These are phyloP conservation scores for Riparia riparia DNA, from an alignment of 2,113 vertebrate genomes.

Conservation along the genomic window DNA sequence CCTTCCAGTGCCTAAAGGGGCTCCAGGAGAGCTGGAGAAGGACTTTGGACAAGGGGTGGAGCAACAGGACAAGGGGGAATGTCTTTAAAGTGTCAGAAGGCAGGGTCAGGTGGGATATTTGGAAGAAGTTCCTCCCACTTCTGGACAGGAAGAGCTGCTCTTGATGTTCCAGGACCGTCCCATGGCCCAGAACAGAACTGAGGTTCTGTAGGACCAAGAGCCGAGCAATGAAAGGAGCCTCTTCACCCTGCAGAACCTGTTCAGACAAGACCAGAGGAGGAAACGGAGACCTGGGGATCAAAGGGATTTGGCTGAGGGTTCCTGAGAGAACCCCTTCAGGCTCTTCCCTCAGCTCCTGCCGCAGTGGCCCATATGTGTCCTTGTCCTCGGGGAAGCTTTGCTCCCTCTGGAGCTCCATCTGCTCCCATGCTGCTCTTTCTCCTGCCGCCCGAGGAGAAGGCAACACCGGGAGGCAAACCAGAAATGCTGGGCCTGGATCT, in stretches of 20 bases:
- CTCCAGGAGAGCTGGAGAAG: neutral
- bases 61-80: rapidly evolving
- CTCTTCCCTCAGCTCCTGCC: neutral
- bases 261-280: neutral
- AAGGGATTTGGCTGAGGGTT: neutral
- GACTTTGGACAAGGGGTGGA: neutral
- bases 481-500: neutral
- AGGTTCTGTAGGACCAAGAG: neutral
- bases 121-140: neutral
- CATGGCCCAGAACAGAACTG: rapidly evolving
- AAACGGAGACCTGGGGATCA: neutral
- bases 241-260: rapidly evolving
- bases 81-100: neutral
- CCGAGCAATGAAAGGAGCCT: neutral
- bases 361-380: neutral
- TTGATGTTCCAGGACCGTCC: neutral
- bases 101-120: neutral
- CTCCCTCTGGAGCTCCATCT: neutral
- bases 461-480: neutral
- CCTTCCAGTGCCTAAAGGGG: neutral
- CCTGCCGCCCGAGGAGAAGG: neutral
- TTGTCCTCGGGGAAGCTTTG: neutral
- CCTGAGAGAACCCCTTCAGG: neutral
- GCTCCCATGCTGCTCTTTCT: neutral
- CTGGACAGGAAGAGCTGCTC: rapidly evolving